Conservation (phyloP, 2,888 invertebrate genomes). For the Brachypterus glaber region DNA sequence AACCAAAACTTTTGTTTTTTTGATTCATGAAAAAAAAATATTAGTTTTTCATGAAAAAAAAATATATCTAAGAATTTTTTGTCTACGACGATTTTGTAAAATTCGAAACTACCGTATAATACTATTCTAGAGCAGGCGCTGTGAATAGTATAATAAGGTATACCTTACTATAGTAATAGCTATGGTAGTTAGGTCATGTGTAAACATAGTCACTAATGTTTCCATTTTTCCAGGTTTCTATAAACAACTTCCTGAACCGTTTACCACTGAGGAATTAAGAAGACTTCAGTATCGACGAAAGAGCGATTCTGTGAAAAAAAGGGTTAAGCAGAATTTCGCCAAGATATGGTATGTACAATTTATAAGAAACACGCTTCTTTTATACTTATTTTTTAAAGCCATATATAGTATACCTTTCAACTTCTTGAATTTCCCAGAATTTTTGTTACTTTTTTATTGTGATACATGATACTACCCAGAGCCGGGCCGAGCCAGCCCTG, state of each 20-base stretch:
- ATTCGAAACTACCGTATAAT: no score
- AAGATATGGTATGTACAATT: conserved; percentile 55
- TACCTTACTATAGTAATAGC: neutral
- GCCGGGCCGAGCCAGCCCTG: no score
- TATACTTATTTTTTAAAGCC: no score
- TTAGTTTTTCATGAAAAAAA: neutral
- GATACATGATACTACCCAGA: neutral
- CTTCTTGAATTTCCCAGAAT: no score
- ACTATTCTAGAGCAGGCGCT: no score
- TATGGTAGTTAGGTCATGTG: no score
- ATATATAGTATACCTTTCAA: no score
- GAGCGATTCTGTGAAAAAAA: conserved; percentile 49
- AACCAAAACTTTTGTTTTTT: no score
- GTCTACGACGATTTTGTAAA: no score
- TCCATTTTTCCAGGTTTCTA: conserved; percentile 44
- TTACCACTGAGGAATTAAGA: conserved; percentile 47
- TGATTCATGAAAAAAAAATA: conserved; percentile 1
- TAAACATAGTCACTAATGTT: neutral
- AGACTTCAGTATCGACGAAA: conserved; percentile 50
- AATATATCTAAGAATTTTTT: neutral
- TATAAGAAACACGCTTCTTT: no score
- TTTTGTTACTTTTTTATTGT: neutral
- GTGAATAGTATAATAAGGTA: neutral
- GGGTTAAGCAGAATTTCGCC: conserved; percentile 50
- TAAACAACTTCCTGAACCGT: conserved; percentile 51